Conservation (phyloP, 2,888 invertebrate species). For the Ophonus ardosiacus region DNA sequence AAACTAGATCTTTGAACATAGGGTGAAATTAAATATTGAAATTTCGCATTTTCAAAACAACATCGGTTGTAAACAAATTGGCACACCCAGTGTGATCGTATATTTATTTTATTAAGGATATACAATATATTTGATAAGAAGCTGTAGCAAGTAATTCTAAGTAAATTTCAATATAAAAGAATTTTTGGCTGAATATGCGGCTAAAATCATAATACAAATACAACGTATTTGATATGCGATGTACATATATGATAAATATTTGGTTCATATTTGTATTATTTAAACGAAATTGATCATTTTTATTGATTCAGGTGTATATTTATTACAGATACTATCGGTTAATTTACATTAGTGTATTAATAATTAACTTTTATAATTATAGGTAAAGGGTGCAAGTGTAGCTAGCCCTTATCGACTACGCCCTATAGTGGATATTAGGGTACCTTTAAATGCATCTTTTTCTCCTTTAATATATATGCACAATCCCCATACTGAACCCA, state of each 20-base stretch:
- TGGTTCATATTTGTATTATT: conserved; percentile 3
- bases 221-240: background rate
- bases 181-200: too few relatives aligned
- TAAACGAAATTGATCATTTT: background rate
- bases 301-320: background rate
- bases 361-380: conserved; percentile 65
- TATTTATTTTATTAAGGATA: too few relatives aligned
- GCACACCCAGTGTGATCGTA: too few relatives aligned
- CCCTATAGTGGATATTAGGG: conserved; percentile 92
- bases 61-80: too few relatives aligned
- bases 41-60: too few relatives aligned
- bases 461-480: conserved; percentile 93
- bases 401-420: conserved; percentile 94
- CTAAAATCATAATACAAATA: too few relatives aligned
- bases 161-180: background rate
- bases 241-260: conserved; percentile 7
- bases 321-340: background rate
- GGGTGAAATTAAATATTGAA: too few relatives aligned
- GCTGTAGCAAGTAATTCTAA: background rate
- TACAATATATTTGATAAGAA: too few relatives aligned
- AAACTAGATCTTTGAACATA: too few relatives aligned
- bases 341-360: background rate
- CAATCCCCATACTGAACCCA: conserved; percentile 92
- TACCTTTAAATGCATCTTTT: conserved; percentile 94
- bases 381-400: conserved; percentile 91